Evolutionary conservation across 2,888 invertebrate genomes (phyloP).

Genomic region (Nemoura dubitans): DNA sequence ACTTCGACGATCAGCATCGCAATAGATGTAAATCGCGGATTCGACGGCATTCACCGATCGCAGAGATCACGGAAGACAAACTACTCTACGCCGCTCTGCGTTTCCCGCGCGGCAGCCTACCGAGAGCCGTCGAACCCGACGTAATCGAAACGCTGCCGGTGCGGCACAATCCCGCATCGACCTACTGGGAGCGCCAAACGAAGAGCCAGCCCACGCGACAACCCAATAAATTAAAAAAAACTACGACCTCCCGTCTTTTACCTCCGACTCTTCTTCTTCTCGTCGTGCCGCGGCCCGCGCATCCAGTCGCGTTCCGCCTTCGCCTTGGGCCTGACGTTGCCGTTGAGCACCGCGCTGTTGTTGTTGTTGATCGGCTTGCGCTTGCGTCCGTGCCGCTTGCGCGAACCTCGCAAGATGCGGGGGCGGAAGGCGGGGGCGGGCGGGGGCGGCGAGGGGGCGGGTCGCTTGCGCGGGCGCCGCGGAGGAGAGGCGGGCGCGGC

Average conservation of each 20-base stretch:
- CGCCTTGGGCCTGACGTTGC: constrained; percentile 5
- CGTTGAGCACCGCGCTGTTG: constrained; percentile 16
- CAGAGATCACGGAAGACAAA: too few relatives aligned
- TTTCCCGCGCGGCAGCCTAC: too few relatives aligned
- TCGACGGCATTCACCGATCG: neutral
- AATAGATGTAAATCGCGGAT: neutral
- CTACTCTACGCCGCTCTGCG: too few relatives aligned
- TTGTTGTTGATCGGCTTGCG: constrained; percentile 32
- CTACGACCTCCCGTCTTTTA: constrained; percentile 12
- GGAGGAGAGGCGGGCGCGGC: neutral
- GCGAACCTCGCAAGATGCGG: constrained; percentile 19
- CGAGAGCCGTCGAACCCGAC: too few relatives aligned
- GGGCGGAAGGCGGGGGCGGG: constrained; percentile 30
- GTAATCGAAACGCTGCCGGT: too few relatives aligned
- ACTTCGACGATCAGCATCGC: neutral
- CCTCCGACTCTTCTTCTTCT: constrained; percentile 18
- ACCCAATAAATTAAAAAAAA: neutral
- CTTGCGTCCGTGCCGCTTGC: constrained; percentile 24
- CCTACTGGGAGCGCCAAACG: too few relatives aligned
- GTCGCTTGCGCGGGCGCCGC: neutral
- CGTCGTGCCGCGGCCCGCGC: neutral
- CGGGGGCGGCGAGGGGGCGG: constrained; percentile 8
- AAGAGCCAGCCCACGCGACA: too few relatives aligned
- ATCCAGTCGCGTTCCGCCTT: neutral
- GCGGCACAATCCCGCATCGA: too few relatives aligned